Evolutionary conservation across 2,797 vertebrate species (phyloP), one percentile per base, ranked within the genome.

Genomic region (Melanogrammus aeglefinus): DNA sequence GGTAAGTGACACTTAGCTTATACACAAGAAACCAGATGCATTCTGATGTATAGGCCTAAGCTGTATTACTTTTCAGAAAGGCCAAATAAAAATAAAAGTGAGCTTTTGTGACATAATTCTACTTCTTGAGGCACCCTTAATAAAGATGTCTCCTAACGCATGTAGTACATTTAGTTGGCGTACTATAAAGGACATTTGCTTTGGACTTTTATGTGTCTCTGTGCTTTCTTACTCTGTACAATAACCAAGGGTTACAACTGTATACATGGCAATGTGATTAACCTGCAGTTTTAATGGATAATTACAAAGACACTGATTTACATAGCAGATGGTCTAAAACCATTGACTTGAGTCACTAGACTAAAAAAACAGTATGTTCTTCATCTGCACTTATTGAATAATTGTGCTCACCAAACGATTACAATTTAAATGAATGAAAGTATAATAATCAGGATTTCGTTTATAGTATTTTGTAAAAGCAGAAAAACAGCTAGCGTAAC

Each of bases 141-240:
- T 70, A 63, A 36, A 21, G 35, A 80, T 87, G 89, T 89, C 85
- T 92, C 89, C 89, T 74, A 90, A 89, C 75, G 82, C 83, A 87
- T 91, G 89, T 39, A 18, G 24, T 85, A 88, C 51, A 57, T 57
- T 21, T 57, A 57, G 51, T 24, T 79, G 83, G 44, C 88, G 78
- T 87, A 88, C 85, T 91, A 92, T 91, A 86, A 91, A 92, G 51
- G 75, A 0, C 38, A 86, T 81, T 76, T 84, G 86, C 90, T 89
- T 47, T 41, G 39, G 38, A 74, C 12, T 75, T 75, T 18, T 16
- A 12, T 33, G n/a, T 77, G 24, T n/a, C 12, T 33, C 33, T 77
- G 73, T 8, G 18, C 81, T 24, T 78, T 82, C 72, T 73, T 81
- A 16, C 21, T 57, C 51, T 14, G 21, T 14, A 57, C 51, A 57